phyloP scores from a whole-genome alignment of 2,113 vertebrate species.

The Crocuta crocuta region DNA sequence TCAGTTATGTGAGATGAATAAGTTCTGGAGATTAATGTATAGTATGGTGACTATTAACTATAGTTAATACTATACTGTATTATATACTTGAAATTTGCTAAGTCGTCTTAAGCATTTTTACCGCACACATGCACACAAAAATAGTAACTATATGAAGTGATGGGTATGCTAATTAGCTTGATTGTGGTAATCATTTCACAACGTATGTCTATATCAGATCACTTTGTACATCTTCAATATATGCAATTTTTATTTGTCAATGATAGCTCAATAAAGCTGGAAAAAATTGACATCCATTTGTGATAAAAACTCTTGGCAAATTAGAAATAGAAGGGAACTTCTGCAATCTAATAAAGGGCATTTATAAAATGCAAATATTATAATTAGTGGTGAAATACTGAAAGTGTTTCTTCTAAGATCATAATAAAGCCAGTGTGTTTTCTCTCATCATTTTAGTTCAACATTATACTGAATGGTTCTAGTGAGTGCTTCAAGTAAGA shows the following conservation, averaged over 20 bases:
- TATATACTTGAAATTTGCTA: background rate
- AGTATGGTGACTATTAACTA: background rate
- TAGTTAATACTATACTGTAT: background rate
- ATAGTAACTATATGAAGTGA: conserved; percentile 5
- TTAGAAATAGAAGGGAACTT: conserved; percentile 21
- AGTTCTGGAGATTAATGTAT: background rate
- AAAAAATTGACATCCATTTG: conserved; percentile 9
- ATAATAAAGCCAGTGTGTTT: background rate
- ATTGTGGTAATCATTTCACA: conserved; percentile 16
- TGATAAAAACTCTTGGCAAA: conserved; percentile 23
- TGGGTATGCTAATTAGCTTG: background rate
- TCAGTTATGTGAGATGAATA: background rate
- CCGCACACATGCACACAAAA: background rate
- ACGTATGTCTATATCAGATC: background rate
- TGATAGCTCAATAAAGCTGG: conserved; percentile 1
- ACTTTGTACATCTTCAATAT: background rate
- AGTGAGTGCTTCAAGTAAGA: background rate
- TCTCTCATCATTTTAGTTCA: background rate
- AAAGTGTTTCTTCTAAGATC: background rate
- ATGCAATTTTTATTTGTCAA: background rate
- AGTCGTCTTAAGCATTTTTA: background rate
- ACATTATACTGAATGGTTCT: background rate
- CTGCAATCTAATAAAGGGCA: background rate
- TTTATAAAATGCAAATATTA: conserved; percentile 40
- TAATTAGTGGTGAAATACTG: conserved; percentile 13